phyloP scores from a whole-genome alignment of 2,888 invertebrate genomes.

The Acronicta leporina region DNA sequence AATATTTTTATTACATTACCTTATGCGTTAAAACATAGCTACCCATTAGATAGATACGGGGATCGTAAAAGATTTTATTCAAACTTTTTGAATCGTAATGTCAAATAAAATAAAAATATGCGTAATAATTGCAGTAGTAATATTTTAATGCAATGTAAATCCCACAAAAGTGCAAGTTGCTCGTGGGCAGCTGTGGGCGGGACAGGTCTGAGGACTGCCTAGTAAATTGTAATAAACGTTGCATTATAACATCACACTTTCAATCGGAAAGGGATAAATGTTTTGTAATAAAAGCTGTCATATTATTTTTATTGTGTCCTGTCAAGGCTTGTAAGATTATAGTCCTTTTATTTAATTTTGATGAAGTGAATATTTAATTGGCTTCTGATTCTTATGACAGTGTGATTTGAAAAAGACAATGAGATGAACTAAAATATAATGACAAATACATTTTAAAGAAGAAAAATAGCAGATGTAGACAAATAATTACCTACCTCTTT shows the following conservation, averaged over 20 bases:
- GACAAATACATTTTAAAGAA: too few species aligned
- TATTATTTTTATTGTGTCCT: conserved; percentile 39
- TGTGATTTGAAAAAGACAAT: too few species aligned
- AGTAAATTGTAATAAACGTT: conserved; percentile 78
- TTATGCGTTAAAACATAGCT: neutral
- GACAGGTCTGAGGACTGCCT: conserved; percentile 64
- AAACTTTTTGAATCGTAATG: neutral
- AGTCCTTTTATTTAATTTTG: conserved; percentile 1
- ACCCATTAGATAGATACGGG: neutral
- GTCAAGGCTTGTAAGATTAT: conserved; percentile 13
- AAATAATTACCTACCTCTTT: too few species aligned
- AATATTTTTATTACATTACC: neutral
- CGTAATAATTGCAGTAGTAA: conserved; percentile 37
- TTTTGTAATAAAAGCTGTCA: conserved; percentile 63
- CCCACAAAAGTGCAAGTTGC: conserved; percentile 54
- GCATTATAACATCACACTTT: conserved; percentile 71
- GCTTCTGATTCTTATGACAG: neutral
- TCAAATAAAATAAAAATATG: neutral
- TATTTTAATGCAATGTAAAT: conserved; percentile 35
- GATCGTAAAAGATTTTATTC: conserved; percentile 2
- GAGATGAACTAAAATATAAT: too few species aligned
- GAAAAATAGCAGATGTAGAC: too few species aligned
- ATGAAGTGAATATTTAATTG: neutral
- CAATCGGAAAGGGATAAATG: conserved; percentile 66
- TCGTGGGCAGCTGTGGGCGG: conserved; percentile 73